Evolutionary conservation across 2,113 vertebrate genomes (phyloP).

Genomic region (Neomonachus schauinslandi): DNA sequence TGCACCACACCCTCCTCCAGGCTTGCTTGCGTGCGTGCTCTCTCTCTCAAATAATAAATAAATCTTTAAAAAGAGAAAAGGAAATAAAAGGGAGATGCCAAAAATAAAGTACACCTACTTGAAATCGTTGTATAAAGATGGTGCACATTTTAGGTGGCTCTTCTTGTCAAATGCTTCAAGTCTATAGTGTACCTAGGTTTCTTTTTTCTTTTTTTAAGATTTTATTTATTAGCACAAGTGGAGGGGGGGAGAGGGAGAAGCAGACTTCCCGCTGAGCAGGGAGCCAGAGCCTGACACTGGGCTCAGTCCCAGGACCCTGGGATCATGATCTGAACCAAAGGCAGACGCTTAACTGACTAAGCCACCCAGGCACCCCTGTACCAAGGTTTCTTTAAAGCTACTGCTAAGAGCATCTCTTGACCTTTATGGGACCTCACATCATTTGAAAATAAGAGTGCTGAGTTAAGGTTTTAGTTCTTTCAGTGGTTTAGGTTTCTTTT

Average conservation of each 20-base stretch:
- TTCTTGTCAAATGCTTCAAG: background rate
- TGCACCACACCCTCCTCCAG: background rate
- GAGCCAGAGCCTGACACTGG: too few relatives aligned
- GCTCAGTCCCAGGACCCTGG: too few relatives aligned
- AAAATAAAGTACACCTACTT: background rate
- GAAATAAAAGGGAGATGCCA: background rate
- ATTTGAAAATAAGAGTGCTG: background rate
- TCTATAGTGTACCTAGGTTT: background rate
- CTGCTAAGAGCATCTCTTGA: background rate
- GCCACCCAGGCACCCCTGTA: background rate
- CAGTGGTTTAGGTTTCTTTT: background rate
- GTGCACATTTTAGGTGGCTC: background rate
- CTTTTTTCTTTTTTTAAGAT: background rate
- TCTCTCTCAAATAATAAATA: background rate
- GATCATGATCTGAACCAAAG: background rate
- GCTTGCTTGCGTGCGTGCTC: background rate
- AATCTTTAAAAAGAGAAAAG: background rate
- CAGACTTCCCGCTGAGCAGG: too few relatives aligned
- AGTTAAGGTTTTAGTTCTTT: background rate
- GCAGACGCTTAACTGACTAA: background rate
- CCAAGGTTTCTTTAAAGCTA: background rate
- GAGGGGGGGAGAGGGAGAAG: too few relatives aligned
- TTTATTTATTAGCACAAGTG: too few relatives aligned
- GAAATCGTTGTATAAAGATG: background rate
- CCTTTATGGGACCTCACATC: background rate